Evolutionary conservation across 2,113 vertebrate species (phyloP), one percentile per base, ranked within the genome.

Genomic region (Lampris incognitus): DNA sequence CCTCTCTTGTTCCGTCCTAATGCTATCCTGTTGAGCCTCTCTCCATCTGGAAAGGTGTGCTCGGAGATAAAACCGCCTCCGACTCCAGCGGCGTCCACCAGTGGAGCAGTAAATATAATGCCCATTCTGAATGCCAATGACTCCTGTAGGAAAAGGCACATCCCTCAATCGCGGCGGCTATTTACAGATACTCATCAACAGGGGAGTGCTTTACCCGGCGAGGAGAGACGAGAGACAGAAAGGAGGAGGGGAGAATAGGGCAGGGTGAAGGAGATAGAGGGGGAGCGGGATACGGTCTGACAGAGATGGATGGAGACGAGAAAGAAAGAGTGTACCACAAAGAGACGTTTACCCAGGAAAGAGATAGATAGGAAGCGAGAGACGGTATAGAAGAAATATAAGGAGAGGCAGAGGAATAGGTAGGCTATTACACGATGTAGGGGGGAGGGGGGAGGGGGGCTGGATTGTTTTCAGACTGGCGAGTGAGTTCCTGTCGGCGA

Each of bases 281-380:
- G 56, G 70, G 61, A 86, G 87, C 51, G 8, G 85, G 76, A 91
- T 90, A 72, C 51, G 52, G 59, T 79, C 76, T 92, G 92, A 93
- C 91, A 91, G 88, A 93, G 90, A 92, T 86, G 77, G 85, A 93
- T 93, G 90, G 87, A 88, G 86, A 87, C 75, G 67, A 46, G 9
- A 74, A 78, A 88, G 78, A 86, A 91, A 89, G 87, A 83, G 81
- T 77, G 62, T 69, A 83, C 86, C 83, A 87, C 41, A 55, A 78
- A 88, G 78, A 66, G 72, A 76, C 74, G 79, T 88, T 24, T 88
- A 91, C 87, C 13, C 4, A 66, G 84, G 76, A 72, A 89, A 62
- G 66, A 77, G 68, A 81, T 74, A 68, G 82, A 87, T 83, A 64
- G 73, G n/a, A 13, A 64, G 44, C 72, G 69, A 78, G 63, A 55